These are phyloP conservation scores for Ophioderma brevispina DNA, from an alignment of 35 echinoderm and acorn worm genomes.

Conservation along the genomic window DNA sequence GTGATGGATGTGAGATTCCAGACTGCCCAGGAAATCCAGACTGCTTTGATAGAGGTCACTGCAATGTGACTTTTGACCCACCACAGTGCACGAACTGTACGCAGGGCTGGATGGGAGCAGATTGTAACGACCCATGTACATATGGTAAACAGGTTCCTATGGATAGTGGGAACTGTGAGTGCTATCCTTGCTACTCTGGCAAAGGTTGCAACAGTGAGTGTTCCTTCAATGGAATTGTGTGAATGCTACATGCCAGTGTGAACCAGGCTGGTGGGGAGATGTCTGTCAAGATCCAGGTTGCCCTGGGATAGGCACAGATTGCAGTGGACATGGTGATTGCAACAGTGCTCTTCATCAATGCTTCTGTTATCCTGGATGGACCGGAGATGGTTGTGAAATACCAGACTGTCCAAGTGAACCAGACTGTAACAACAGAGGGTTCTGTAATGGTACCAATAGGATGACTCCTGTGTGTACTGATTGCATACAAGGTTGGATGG, in stretches of 20 bases:
- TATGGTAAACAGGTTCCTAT: constrained; percentile 66
- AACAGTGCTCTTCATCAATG: constrained; percentile 73
- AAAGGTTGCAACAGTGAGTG: constrained; percentile 77
- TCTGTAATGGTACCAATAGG: constrained; percentile 53
- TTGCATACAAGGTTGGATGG: constrained; percentile 59
- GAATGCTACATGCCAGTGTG: constrained; percentile 54
- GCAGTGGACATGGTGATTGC: constrained; percentile 78
- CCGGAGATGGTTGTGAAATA: constrained; percentile 70
- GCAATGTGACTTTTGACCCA: constrained; percentile 73
- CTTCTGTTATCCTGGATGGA: constrained; percentile 85
- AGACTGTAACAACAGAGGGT: constrained; percentile 70
- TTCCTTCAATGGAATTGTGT: constrained; percentile 67
- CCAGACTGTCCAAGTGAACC: constrained; percentile 87
- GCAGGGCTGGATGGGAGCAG: constrained; percentile 70
- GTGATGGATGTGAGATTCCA: constrained; percentile 81
- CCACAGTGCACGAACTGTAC: constrained; percentile 73
- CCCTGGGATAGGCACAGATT: constrained; percentile 66
- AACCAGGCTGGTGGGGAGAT: constrained; percentile 60
- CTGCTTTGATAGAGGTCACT: constrained; percentile 68
- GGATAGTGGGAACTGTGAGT: constrained; percentile 83
- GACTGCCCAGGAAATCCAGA: constrained; percentile 85
- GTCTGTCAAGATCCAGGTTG: constrained; percentile 79
- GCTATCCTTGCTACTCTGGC: constrained; percentile 74
- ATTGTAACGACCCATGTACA: constrained; percentile 74
- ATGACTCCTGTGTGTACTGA: constrained; percentile 19